These are phyloP conservation scores for Rhinichthys osculus DNA, from an alignment of 2,797 vertebrate genomes.

Conservation along the genomic window DNA sequence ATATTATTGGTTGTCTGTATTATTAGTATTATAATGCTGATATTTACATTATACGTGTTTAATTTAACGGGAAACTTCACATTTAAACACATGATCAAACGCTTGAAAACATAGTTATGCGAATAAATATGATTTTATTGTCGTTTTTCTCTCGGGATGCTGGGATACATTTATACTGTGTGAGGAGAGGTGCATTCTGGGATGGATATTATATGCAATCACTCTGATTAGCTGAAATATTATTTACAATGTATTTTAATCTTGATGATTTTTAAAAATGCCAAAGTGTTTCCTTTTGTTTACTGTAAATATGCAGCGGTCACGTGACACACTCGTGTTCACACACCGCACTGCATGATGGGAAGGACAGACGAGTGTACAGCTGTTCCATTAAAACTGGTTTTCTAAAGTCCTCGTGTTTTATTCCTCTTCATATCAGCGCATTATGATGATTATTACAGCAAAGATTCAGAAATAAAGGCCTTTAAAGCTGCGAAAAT, in stretches of 20 bases:
- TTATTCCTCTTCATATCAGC: neutral
- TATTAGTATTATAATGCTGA: neutral
- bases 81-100: neutral
- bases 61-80: neutral
- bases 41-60: neutral
- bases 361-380: conserved; percentile 53
- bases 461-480: neutral
- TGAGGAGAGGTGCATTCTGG: conserved; percentile 21
- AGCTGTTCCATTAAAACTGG: conserved; percentile 68
- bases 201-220: conserved; percentile 1
- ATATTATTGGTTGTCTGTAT: no score
- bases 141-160: neutral
- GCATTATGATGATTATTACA: neutral
- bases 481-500: no score
- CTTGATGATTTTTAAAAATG: conserved; percentile 28
- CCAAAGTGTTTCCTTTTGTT: conserved; percentile 29
- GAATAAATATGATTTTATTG: neutral
- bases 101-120: neutral
- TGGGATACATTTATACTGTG: neutral
- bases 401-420: conserved; percentile 45
- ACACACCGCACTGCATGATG: conserved; percentile 39
- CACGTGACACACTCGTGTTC: conserved; percentile 20
- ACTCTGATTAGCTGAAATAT: neutral
- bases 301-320: conserved; percentile 67
- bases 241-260: conserved; percentile 38